Conservation (phyloP, 2,113 vertebrate species). For the Heterocephalus glaber region DNA sequence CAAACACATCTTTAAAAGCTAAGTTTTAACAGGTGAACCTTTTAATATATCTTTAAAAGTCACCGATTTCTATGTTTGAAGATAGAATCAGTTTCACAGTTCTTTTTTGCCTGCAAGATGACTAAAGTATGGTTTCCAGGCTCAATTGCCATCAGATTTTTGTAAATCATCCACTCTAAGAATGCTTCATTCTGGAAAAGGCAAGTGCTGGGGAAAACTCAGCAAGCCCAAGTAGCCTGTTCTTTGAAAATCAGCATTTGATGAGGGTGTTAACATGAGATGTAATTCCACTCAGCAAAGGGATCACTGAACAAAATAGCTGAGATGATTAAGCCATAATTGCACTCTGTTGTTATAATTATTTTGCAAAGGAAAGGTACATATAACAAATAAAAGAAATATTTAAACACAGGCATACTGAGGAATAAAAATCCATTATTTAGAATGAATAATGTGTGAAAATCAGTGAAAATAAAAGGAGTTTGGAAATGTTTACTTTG, state of each 20-base stretch:
- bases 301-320: conserved; percentile 57
- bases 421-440: conserved; percentile 56
- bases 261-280: conserved; percentile 51
- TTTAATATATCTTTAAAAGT: conserved; percentile 47
- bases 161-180: conserved; percentile 83
- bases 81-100: conserved; percentile 75
- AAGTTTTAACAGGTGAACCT: conserved; percentile 29
- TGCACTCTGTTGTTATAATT: conserved; percentile 49
- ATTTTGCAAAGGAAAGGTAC: conserved; percentile 65
- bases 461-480: conserved; percentile 51
- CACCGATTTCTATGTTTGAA: conserved; percentile 49
- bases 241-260: conserved; percentile 77
- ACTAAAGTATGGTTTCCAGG: conserved; percentile 82
- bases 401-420: conserved; percentile 51
- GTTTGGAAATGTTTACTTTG: conserved; percentile 30
- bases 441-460: conserved; percentile 35
- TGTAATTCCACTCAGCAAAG: conserved; percentile 74
- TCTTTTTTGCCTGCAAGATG: conserved; percentile 79
- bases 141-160: conserved; percentile 84
- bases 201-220: conserved; percentile 82
- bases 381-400: conserved; percentile 63
- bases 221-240: conserved; percentile 78
- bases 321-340: conserved; percentile 61
- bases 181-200: conserved; percentile 85
- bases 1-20: conserved; percentile 40